Percentiles rank a stretch among this genome's conserved stretches.
Conservation (phyloP, 2,888 invertebrate species). For the Drosophila mercatorum region DNA sequence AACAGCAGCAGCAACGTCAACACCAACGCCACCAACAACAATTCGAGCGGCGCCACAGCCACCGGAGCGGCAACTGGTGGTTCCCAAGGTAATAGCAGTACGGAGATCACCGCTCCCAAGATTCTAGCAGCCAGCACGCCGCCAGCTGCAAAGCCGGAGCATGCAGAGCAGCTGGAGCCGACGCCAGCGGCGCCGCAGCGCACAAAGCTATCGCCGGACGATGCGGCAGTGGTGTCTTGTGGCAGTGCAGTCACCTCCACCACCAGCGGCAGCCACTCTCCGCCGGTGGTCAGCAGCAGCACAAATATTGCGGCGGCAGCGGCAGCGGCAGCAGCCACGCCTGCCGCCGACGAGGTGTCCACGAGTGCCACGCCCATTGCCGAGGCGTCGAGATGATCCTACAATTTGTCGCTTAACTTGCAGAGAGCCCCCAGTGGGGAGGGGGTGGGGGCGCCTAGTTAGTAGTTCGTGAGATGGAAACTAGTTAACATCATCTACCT, state of each 20-base stretch:
- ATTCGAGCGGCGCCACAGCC: constrained; percentile 19
- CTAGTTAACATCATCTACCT: constrained; percentile 79
- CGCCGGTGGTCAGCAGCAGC: constrained; percentile 84
- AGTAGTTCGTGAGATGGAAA: constrained; percentile 57
- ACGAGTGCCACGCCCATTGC: constrained; percentile 78
- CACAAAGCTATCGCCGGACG: constrained; percentile 46
- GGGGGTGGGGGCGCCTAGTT: constrained; percentile 10
- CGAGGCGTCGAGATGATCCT: constrained; percentile 62
- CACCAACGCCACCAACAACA: constrained; percentile 25
- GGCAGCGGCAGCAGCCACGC: constrained; percentile 6
- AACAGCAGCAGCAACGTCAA: constrained; percentile 50
- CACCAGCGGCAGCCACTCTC: constrained; percentile 81
- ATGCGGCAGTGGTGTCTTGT: constrained; percentile 9
- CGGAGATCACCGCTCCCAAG: constrained; percentile 50
- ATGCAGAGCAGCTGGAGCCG: constrained; percentile 14
- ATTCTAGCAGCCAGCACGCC: constrained; percentile 39
- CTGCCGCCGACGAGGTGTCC: constrained; percentile 75
- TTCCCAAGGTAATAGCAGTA: constrained; percentile 67
- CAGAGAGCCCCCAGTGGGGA: neutral
- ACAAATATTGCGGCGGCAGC: constrained; percentile 39
- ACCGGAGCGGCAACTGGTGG: constrained; percentile 15
- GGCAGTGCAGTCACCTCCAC: constrained; percentile 81
- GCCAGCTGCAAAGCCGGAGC: constrained; percentile 13
- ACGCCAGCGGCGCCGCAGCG: constrained; percentile 15
- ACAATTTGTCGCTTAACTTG: too few relatives aligned